Percentiles rank a stretch among this genome's conserved stretches.
phyloP scores from a whole-genome alignment of 1,140 invertebrate genomes.

The Caenorhabditis remanei region DNA sequence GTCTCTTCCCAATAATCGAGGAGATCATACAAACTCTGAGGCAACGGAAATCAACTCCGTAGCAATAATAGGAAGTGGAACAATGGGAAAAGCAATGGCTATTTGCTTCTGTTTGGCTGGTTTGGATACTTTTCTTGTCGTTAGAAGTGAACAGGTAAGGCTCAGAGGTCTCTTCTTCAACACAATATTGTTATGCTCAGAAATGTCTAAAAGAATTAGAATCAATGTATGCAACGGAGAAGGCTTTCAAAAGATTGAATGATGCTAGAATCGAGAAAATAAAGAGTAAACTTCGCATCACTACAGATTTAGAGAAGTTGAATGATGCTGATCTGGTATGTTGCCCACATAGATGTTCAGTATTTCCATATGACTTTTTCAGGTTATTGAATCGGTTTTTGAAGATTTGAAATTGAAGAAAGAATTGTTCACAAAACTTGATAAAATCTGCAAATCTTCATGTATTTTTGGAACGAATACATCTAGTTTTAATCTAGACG shows the following conservation, averaged over 20 bases:
- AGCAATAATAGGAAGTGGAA: conserved; percentile 78
- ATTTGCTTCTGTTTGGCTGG: conserved; percentile 77
- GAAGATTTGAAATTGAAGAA: conserved; percentile 78
- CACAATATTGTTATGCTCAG: neutral
- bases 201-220: conserved; percentile 54
- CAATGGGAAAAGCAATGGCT: conserved; percentile 79
- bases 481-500: conserved; percentile 78
- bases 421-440: conserved; percentile 78
- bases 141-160: conserved; percentile 77
- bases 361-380: conserved; percentile 22
- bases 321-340: conserved; percentile 77
- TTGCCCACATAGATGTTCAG: neutral
- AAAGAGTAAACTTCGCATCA: neutral
- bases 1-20: conserved; percentile 23
- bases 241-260: conserved; percentile 45
- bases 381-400: conserved; percentile 79
- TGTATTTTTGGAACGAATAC: conserved; percentile 78
- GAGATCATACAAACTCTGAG: conserved; percentile 56
- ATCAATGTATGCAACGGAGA: conserved; percentile 13
- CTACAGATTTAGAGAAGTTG: conserved; percentile 71
- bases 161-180: neutral
- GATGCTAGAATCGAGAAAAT: conserved; percentile 46
- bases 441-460: conserved; percentile 77
- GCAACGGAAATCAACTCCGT: conserved; percentile 72
- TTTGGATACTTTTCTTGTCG: conserved; percentile 76